Evolutionary conservation across 2,797 vertebrate genomes (phyloP).

Genomic region (Halcyon chelicuti): DNA sequence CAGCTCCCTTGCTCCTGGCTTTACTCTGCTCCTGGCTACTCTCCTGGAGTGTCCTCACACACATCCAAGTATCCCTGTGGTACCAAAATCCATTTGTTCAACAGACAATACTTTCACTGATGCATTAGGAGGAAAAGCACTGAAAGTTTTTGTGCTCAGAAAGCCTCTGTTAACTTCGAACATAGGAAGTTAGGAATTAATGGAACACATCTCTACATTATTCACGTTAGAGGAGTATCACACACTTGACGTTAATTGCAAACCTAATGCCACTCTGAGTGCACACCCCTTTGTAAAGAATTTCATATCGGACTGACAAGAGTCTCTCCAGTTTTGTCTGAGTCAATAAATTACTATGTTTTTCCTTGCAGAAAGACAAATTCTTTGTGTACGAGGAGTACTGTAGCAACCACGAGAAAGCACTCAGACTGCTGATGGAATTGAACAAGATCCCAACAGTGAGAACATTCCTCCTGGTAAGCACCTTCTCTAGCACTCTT

Average conservation of each 20-base stretch:
- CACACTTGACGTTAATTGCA: not conserved
- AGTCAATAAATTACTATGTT: not conserved
- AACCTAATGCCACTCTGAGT: not conserved
- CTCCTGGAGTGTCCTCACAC: not conserved
- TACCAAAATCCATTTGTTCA: not conserved
- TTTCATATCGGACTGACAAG: not conserved
- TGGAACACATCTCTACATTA: not conserved
- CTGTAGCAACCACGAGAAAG: conserved; percentile 99
- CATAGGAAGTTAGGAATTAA: not conserved
- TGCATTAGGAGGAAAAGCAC: not conserved
- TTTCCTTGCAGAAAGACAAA: conserved; percentile 87
- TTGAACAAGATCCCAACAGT: conserved; percentile 95
- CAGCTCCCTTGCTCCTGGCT: not conserved
- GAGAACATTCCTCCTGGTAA: conserved; percentile 95
- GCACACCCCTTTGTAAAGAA: not conserved
- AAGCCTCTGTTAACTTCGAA: not conserved
- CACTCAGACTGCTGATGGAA: conserved; percentile 93
- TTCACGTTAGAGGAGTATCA: not conserved
- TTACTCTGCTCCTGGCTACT: not conserved
- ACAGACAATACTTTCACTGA: not conserved
- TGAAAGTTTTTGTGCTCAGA: not conserved
- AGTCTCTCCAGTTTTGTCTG: not conserved
- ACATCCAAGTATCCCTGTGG: not conserved
- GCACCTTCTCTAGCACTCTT: conserved; percentile 62
- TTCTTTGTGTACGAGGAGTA: conserved; percentile 97